Evolutionary conservation across 2,113 vertebrate species (phyloP), one percentile per base, ranked within the genome.

Genomic region (Brachionichthys hirsutus): DNA sequence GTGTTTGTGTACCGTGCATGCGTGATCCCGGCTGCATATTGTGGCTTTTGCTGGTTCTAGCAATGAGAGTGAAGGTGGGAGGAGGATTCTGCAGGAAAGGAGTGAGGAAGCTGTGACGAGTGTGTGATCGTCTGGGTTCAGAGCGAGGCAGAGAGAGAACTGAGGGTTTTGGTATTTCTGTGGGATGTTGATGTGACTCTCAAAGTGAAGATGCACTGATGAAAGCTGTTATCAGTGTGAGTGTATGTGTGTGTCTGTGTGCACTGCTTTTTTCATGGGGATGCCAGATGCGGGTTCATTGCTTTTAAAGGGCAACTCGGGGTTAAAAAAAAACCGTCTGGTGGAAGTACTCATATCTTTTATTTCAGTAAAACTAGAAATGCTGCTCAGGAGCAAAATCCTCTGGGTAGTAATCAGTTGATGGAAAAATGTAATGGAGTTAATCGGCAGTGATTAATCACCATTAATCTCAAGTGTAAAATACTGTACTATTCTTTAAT

Each of bases 1-100:
- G 68, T 65, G 72, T 73, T 65, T 76, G 54, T 78, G 67, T 44
- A 36, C 12, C 4, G 12, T 11, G 13, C 3, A 44, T 42, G 53
- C 66, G 57, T 60, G 74, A 61, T 60, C 67, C 67, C 9, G 8
- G 52, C 50, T 48, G 56, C 13, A 0, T 42, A 52, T 49, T 51
- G 62, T 56, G 70, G 52, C 62, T 48, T 62, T 46, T 44, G 57
- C 61, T 65, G 49, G n/a, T 18, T 35, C 62, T 65, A 38, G 9
- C 81, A 81, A 84, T 67, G 62, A 71, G 69, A 75, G 60, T 16
- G 34, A 70, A 67, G 64, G 64, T 65, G 58, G 51, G 68, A 73
- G 54, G 57, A 65, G 56, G 67, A 51, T 49, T 50, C 12, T 42
- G 54, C 51, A 3, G 62, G 12, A 30, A 14, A 18, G 58, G 16